Base-by-base conservation (phyloP, 1,140 invertebrate species). In the Sminthurides bifidus region DNA sequence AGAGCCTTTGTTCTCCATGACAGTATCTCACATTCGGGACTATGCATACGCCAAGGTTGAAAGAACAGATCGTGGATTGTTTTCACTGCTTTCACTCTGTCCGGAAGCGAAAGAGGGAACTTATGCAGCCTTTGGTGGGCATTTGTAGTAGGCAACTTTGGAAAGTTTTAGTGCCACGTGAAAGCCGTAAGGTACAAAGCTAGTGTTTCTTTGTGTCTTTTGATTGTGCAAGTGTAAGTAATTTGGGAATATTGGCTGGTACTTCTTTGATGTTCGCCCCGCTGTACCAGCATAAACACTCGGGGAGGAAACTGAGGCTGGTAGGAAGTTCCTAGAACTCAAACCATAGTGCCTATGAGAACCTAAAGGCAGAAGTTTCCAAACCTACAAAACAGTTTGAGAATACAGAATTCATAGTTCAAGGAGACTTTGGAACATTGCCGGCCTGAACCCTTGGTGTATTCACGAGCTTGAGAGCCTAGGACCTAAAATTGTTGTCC, bases 201-300 rank as follows among this genome's bases (percentile, higher is more conserved):
- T 21, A 19, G 15, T 43, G 21, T 21, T 21, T 14, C 6, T 27
- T 41, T 55, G 54, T 55, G 53, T 60, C 58, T 60, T 56, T 60
- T 60, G 58, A 60, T 54, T 23, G 33, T 14, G 27, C 26, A 19
- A 38, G 53, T 60, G 58, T 44, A 52, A 60, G 58, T 60, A 60
- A 60, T 56, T 46, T 44, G 58, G 33, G 48, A 37, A 55, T 60
- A 60, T 60, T 60, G 48, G n/a, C 46, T 43, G 12, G n/a, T 40
- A 35, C 44, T 27, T n/a, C 30, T 50, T 38, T 56, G 54, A 23
- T 51, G 17, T 5, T 26, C 24, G 14, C 44, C 24, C 30, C 24
- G 26, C 24, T 21, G 17, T 43, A 19, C 41, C 41, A 6, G 17
- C 41, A 23, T 10, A 43, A 21, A 8, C 21, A 43, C n/a, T 19